Base-by-base conservation (phyloP, 2,888 invertebrate genomes). In the Lycaena phlaeas region DNA sequence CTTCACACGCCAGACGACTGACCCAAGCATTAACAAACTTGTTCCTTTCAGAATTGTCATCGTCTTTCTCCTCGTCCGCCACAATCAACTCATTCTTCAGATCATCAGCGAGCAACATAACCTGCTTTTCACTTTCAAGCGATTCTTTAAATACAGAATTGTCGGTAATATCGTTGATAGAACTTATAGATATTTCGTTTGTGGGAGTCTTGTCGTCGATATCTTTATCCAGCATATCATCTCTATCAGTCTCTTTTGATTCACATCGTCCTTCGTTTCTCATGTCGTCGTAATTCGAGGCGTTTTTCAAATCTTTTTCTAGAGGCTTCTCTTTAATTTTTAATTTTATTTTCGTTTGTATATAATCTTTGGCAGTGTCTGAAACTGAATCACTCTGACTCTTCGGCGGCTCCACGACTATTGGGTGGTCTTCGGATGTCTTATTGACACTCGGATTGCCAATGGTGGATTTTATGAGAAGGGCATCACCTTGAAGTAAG, bases 11-110 rank as follows among this genome's bases (percentile, higher is more conserved):
- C 15, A 81, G 64, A 46, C 62, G 75, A 7, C 82, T 66, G 36
- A 82, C 82, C 82, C 84, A 84, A 42, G 77, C 72, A 54, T 84
- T 84, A 17, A 82, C 82, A 57, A 84, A 85, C 51, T 84, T 84
- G 61, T 85, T 81, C 44, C 85, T 68, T 44, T 85, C 85, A 3
- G 85, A 85, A 53, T 74, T 84, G 56, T 85, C 85, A 46, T 85
- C 79, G 52, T 84, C 84, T 49, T 85, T 85, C 50, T 85, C 85
- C 47, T 85, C 85, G 40, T 85, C 81, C 27, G 85, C 82, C 59
- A 74, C 72, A 42, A 85, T 76, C 47, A 85, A 67, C 64, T 85
- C 85, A 61, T 69, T 74, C 59, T 85, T 85, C 41, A 85, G 64
- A 57, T 84, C 84, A 49, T 85, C 85, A 31, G 82, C 77, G 25